These are phyloP conservation scores for Campoplex capitator DNA, from an alignment of 2,888 invertebrate genomes.

Conservation along the genomic window DNA sequence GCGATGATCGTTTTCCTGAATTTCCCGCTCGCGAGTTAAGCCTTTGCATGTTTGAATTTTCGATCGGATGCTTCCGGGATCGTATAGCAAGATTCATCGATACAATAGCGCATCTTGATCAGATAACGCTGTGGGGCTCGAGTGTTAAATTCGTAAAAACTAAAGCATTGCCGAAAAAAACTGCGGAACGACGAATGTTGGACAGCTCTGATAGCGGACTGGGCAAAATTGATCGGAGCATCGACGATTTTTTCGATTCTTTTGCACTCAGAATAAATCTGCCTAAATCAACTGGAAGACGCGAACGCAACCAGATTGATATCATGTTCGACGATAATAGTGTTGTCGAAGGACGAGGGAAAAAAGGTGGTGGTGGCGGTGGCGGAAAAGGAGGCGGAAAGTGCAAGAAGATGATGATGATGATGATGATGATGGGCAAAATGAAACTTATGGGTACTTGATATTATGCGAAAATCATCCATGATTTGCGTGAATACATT, in stretches of 20 bases:
- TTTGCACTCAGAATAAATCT: slow-evolving; percentile 85
- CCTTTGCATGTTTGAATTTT: slow-evolving; percentile 86
- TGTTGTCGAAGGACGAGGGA: slow-evolving; percentile 81
- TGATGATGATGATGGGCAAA: slow-evolving; percentile 88
- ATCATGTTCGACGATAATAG: slow-evolving; percentile 80
- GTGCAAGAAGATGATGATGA: slow-evolving; percentile 89
- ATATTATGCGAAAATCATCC: neutral
- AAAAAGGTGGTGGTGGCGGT: slow-evolving; percentile 82
- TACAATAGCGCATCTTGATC: slow-evolving; percentile 85
- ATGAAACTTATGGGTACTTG: slow-evolving; percentile 87
- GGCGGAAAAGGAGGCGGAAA: slow-evolving; percentile 79
- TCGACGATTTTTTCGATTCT: slow-evolving; percentile 87
- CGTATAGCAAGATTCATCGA: slow-evolving; percentile 87
- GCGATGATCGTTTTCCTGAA: slow-evolving; percentile 85
- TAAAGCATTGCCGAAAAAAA: slow-evolving; percentile 54
- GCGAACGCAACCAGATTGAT: slow-evolving; percentile 80
- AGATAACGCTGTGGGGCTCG: slow-evolving; percentile 86
- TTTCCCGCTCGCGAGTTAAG: slow-evolving; percentile 85
- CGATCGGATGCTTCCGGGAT: slow-evolving; percentile 87
- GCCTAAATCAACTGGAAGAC: slow-evolving; percentile 78
- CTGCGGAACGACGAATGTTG: slow-evolving; percentile 67
- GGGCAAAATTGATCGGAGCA: slow-evolving; percentile 85
- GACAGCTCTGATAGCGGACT: slow-evolving; percentile 81
- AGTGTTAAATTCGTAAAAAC: slow-evolving; percentile 86
- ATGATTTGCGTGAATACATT: neutral